Evolutionary conservation across 2,113 vertebrate genomes (phyloP).

Genomic region (Mus pahari): DNA sequence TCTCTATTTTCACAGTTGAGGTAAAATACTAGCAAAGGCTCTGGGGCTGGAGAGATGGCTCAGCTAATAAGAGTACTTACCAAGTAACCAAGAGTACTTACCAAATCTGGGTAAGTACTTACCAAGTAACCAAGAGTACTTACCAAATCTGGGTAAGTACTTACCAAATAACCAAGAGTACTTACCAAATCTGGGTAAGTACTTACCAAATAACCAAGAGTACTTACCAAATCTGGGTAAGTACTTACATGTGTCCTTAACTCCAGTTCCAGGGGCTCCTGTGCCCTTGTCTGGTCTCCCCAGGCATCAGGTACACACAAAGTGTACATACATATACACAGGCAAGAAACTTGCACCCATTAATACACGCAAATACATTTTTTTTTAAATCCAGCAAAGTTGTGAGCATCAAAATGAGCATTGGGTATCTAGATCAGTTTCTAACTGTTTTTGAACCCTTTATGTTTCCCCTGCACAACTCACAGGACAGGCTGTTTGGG

Average conservation of each 20-base stretch:
- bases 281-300: background rate
- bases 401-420: background rate
- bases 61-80: background rate
- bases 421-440: background rate
- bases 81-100: too few species aligned
- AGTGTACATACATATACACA: background rate
- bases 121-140: background rate
- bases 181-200: too few species aligned
- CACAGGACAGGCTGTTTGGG: fast-evolving
- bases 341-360: background rate
- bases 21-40: background rate
- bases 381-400: background rate
- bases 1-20: too few species aligned
- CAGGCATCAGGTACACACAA: background rate
- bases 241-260: background rate
- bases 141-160: background rate
- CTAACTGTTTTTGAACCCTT: background rate
- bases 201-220: background rate
- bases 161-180: background rate
- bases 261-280: background rate
- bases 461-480: background rate
- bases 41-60: background rate
- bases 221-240: too few species aligned
- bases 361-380: background rate
- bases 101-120: too few species aligned